A percentile compares a stretch with the other conserved stretches of the same genome.
phyloP scores from a whole-genome alignment of 2,797 vertebrate genomes.

The Chiroxiphia lanceolata region DNA sequence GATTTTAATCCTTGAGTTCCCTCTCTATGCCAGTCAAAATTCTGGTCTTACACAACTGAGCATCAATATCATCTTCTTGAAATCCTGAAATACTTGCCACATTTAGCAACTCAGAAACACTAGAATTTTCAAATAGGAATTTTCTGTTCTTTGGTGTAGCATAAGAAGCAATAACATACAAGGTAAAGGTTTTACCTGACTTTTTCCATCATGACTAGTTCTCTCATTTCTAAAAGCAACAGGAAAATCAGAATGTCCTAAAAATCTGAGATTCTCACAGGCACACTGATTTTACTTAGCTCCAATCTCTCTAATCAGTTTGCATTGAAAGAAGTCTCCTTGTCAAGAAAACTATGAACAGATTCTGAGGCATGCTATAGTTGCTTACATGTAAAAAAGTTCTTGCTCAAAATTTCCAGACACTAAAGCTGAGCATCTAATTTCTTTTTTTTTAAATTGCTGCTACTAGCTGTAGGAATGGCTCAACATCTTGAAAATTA shows the following conservation, averaged over 20 bases:
- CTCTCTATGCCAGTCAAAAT: background rate
- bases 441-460: background rate
- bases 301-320: background rate
- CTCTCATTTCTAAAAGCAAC: background rate
- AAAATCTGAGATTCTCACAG: background rate
- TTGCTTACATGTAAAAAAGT: background rate
- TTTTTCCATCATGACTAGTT: background rate
- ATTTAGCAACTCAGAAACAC: background rate
- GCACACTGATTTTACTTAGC: background rate
- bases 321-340: background rate
- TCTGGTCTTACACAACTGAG: rapidly evolving
- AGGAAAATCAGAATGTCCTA: background rate
- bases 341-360: background rate
- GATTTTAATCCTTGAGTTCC: background rate
- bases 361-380: background rate
- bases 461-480: background rate
- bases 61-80: background rate
- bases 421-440: background rate
- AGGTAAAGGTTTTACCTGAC: background rate
- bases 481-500: background rate
- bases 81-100: background rate
- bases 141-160: background rate
- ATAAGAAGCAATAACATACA: background rate
- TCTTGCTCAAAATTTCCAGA: background rate
- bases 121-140: background rate